phyloP scores from a whole-genome alignment of 1,140 invertebrate species.

The Trichonephila clavata region DNA sequence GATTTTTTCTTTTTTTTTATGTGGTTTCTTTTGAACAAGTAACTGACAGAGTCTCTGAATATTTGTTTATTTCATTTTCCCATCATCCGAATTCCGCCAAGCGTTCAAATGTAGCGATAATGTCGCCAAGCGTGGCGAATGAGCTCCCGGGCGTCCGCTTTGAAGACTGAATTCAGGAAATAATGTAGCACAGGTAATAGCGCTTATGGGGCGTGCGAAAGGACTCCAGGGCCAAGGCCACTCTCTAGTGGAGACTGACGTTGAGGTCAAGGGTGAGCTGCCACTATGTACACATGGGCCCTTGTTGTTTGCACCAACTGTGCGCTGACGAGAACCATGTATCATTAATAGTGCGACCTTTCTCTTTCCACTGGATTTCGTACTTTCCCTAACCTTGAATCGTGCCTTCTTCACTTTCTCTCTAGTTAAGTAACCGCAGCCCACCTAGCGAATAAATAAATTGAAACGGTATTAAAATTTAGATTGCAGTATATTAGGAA shows the following conservation, averaged over 20 bases:
- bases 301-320: slow-evolving; percentile 67
- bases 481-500: neutral
- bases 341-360: slow-evolving; percentile 46
- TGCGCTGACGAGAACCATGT: slow-evolving; percentile 44
- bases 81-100: neutral
- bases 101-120: neutral
- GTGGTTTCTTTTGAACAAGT: no score
- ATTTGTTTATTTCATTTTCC: no score
- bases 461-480: neutral
- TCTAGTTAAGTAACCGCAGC: neutral
- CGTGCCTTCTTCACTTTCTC: slow-evolving; percentile 20
- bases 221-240: slow-evolving; percentile 75
- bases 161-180: slow-evolving; percentile 56
- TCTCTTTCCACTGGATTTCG: slow-evolving; percentile 32
- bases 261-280: slow-evolving; percentile 70
- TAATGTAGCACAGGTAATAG: slow-evolving; percentile 69
- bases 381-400: slow-evolving; percentile 59
- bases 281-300: slow-evolving; percentile 74
- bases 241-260: slow-evolving; percentile 16
- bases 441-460: neutral
- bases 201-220: slow-evolving; percentile 74
- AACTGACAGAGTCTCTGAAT: no score
- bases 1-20: no score
- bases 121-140: slow-evolving; percentile 26
- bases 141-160: slow-evolving; percentile 1